These are phyloP conservation scores for Puntigrus tetrazona DNA, from an alignment of 2,113 vertebrate genomes.

Conservation along the genomic window DNA sequence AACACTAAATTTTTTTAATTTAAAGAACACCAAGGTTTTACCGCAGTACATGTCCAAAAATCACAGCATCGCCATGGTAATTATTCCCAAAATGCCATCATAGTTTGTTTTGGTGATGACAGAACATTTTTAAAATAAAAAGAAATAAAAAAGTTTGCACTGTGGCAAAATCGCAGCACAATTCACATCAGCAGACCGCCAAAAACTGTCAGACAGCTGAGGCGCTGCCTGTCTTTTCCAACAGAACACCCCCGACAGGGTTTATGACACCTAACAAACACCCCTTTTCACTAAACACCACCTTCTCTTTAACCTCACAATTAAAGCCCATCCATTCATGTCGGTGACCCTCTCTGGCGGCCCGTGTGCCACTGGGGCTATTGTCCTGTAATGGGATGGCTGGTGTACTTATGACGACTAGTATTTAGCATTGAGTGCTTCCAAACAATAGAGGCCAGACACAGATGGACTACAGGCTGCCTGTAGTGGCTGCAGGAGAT, in stretches of 20 bases:
- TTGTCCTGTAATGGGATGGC: slow-evolving; percentile 53
- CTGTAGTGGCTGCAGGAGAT: neutral
- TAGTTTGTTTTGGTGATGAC: neutral
- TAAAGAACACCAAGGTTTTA: neutral
- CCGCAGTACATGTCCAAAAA: neutral
- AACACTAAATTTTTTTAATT: too few relatives aligned
- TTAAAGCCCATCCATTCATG: slow-evolving; percentile 23
- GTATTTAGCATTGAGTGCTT: slow-evolving; percentile 64
- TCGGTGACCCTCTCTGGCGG: slow-evolving; percentile 41
- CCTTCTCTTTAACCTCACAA: neutral
- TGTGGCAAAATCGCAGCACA: neutral
- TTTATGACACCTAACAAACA: slow-evolving; percentile 8
- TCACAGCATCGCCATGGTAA: neutral
- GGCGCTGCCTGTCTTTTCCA: neutral
- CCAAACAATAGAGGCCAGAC: slow-evolving; percentile 60
- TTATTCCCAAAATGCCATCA: neutral
- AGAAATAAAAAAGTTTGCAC: neutral
- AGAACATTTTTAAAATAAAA: neutral
- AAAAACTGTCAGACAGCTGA: neutral
- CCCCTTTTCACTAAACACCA: neutral
- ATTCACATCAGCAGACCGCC: slow-evolving; percentile 10
- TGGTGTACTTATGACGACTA: slow-evolving; percentile 70
- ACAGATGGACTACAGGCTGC: slow-evolving; percentile 28
- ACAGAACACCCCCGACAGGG: slow-evolving; percentile 1
- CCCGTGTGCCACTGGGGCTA: slow-evolving; percentile 50